These are phyloP conservation scores for Sialis lutaria DNA, from an alignment of 2,888 invertebrate genomes.

Conservation along the genomic window DNA sequence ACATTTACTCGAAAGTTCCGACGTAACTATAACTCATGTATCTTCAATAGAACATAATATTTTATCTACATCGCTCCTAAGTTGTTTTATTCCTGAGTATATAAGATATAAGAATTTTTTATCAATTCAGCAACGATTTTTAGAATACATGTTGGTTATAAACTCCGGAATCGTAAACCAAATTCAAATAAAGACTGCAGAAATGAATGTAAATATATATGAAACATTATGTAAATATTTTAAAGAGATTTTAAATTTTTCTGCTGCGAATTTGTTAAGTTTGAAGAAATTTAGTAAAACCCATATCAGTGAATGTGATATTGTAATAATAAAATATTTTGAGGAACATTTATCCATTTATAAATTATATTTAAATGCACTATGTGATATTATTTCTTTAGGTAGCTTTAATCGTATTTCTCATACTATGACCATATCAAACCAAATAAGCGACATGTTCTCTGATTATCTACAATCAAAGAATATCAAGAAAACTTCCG, in stretches of 20 bases:
- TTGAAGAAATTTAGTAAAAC: conserved; percentile 51
- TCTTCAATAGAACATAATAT: too few species aligned
- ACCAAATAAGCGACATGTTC: conserved; percentile 35
- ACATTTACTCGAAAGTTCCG: too few species aligned
- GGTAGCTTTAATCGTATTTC: conserved; percentile 51
- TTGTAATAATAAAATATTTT: conserved; percentile 47
- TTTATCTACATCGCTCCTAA: too few species aligned
- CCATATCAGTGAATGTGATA: conserved; percentile 44
- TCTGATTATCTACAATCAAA: conserved; percentile 34
- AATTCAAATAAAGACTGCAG: conserved; percentile 43
- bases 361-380: conserved; percentile 48
- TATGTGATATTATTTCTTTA: conserved; percentile 56
- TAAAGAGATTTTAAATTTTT: conserved; percentile 47
- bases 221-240: conserved; percentile 49
- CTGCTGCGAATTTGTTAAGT: conserved; percentile 47
- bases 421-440: conserved; percentile 40
- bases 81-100: neutral
- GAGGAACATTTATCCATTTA: conserved; percentile 56
- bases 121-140: conserved; percentile 46
- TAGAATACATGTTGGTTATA: conserved; percentile 48
- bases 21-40: too few species aligned
- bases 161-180: conserved; percentile 44
- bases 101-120: conserved; percentile 17
- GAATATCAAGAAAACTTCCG: conserved; percentile 32
- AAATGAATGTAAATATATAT: conserved; percentile 38